phyloP scores from a whole-genome alignment of 2,113 vertebrate species.

The Psophia crepitans region DNA sequence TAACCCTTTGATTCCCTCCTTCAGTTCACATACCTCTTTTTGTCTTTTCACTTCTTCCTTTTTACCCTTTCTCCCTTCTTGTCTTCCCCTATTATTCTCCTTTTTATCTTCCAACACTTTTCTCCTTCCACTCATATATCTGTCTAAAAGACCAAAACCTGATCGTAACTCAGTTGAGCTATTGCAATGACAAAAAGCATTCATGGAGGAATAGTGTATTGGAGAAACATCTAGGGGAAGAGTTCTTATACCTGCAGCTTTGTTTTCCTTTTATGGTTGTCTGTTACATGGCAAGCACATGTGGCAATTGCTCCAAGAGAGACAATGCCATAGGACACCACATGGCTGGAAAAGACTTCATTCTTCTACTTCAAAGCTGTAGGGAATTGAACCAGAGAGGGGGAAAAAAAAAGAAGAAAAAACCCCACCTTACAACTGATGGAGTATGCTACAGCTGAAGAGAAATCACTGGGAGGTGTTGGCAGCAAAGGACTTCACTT shows the following conservation, averaged over 20 bases:
- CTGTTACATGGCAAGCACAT: neutral
- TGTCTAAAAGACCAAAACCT: neutral
- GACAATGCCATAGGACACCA: neutral
- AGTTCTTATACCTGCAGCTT: neutral
- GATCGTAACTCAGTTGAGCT: neutral
- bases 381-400: neutral
- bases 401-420: neutral
- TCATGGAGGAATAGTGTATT: neutral
- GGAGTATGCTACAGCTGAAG: neutral
- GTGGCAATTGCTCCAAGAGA: neutral
- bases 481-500: neutral
- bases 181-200: neutral
- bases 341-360: neutral
- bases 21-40: neutral
- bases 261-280: neutral
- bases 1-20: neutral
- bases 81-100: neutral
- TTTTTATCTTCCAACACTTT: neutral
- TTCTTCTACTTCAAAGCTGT: neutral
- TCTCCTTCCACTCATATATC: neutral
- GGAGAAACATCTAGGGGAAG: neutral
- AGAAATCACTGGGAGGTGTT: neutral
- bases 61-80: neutral
- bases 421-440: neutral
- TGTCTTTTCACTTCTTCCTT: neutral